A percentile compares a stretch with the other conserved stretches of the same genome.
Evolutionary conservation across 1,140 invertebrate genomes (phyloP).

Genomic region (Penaeus vannamei): DNA sequence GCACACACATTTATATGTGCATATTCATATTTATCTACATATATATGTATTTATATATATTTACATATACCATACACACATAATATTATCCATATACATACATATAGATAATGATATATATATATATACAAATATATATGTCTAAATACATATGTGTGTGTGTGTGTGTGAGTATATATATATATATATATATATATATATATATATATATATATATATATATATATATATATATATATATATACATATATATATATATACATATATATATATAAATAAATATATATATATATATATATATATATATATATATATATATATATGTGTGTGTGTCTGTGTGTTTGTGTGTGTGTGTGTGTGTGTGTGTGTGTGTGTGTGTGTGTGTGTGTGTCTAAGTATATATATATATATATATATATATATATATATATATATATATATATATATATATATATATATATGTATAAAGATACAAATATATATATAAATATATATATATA

Average conservation of each 20-base stretch:
- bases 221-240: not conserved
- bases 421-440: no score
- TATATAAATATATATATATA: no score
- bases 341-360: no score
- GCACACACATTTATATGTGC: not conserved
- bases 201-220: constrained; percentile 5
- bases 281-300: not conserved
- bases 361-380: not conserved
- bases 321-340: no score
- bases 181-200: not conserved
- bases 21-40: not conserved
- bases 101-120: not conserved
- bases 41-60: not conserved
- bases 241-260: constrained; percentile 2
- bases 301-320: constrained; percentile 10
- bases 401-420: constrained; percentile 9
- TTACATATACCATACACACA: not conserved
- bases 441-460: no score
- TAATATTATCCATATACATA: not conserved
- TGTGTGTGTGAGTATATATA: not conserved
- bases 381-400: not conserved
- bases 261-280: not conserved
- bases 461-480: no score
- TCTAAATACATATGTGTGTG: not conserved
- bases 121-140: not conserved